Conservation (phyloP, 2,888 invertebrate genomes). For the Acanthosepion esculentum region DNA sequence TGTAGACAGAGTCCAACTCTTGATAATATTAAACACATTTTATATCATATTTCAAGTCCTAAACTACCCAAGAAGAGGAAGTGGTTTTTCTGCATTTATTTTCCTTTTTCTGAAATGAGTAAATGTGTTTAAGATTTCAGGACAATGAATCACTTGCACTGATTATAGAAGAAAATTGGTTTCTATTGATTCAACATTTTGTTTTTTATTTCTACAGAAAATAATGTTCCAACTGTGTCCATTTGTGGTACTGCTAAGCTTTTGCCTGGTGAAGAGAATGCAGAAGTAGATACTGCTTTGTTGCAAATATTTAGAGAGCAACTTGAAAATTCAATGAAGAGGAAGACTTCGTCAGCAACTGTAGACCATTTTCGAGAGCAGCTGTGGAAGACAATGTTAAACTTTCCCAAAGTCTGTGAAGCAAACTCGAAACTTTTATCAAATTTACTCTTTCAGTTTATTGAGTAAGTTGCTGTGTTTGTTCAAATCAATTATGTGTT, state of each 20-base stretch:
- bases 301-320: constrained; percentile 7
- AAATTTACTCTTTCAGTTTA: constrained; percentile 86
- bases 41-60: no score
- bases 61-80: no score
- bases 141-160: no score
- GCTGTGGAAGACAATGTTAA: constrained; percentile 86
- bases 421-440: constrained; percentile 87
- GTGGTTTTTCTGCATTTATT: no score
- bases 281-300: background rate
- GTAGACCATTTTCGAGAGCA: constrained; percentile 84
- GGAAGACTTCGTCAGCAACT: constrained; percentile 78
- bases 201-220: background rate
- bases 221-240: background rate
- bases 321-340: background rate
- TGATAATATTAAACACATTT: no score
- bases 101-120: no score
- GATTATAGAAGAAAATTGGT: no score
- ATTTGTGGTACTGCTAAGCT: background rate
- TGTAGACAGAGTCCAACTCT: no score
- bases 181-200: no score
- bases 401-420: constrained; percentile 85
- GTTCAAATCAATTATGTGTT: no score
- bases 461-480: constrained; percentile 78
- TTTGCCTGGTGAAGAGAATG: background rate
- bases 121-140: no score